These are phyloP conservation scores for Acleris cristana DNA, from an alignment of 2,888 invertebrate genomes.

Conservation along the genomic window DNA sequence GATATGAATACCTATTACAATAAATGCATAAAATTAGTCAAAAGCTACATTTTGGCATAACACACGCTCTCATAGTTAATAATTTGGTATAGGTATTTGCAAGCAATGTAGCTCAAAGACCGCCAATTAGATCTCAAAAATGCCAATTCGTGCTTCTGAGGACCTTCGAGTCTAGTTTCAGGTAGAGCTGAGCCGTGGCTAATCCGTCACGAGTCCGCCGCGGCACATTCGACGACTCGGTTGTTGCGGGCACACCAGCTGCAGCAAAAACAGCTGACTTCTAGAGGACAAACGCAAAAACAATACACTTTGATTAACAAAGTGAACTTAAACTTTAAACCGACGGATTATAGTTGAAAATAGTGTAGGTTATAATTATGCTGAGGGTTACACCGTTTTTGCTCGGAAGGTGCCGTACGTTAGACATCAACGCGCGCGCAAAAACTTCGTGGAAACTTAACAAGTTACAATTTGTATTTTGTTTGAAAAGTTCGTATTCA, in stretches of 20 bases:
- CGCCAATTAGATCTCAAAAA: not conserved
- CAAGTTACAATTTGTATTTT: no score
- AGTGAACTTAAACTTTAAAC: no score
- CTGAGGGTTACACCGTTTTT: not conserved
- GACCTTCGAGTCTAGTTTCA: not conserved
- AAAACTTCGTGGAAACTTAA: not conserved
- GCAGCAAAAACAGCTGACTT: not conserved
- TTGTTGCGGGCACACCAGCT: not conserved
- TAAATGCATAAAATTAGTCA: no score
- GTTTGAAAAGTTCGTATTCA: no score
- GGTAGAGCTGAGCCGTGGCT: not conserved
- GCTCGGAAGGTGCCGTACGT: not conserved
- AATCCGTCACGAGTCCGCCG: not conserved
- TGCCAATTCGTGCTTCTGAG: not conserved
- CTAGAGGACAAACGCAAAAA: no score
- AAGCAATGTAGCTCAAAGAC: no score
- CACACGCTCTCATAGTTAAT: no score
- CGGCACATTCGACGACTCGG: not conserved
- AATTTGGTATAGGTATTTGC: no score
- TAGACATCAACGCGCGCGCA: slow-evolving; percentile 19
- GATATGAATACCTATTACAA: no score
- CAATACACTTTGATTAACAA: no score
- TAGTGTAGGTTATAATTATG: not conserved
- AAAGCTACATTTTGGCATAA: no score
- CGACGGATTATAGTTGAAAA: not conserved